Conservation (phyloP, 2,888 invertebrate genomes). For the Limnephilus lunatus region DNA sequence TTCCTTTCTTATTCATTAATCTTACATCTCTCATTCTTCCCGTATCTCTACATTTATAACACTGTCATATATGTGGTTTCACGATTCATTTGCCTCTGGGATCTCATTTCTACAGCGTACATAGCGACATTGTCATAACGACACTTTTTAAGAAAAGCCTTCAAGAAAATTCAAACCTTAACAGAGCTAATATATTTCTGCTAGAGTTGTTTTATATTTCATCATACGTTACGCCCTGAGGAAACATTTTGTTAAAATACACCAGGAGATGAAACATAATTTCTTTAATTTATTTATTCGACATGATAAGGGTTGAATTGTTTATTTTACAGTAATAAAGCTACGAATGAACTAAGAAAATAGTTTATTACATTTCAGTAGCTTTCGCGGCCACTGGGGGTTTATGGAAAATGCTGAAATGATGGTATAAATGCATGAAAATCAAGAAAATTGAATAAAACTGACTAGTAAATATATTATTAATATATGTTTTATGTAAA, state of each 20-base stretch:
- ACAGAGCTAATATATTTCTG: neutral
- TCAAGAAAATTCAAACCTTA: neutral
- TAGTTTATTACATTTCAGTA: neutral
- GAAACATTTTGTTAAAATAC: neutral
- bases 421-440: neutral
- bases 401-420: neutral
- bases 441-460: slow-evolving; percentile 3
- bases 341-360: neutral
- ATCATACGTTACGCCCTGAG: neutral
- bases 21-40: too few relatives aligned
- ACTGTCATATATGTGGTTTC: too few relatives aligned
- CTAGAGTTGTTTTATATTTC: neutral
- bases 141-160: neutral
- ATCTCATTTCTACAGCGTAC: too few relatives aligned
- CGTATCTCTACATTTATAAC: too few relatives aligned
- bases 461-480: neutral
- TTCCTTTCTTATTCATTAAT: too few relatives aligned
- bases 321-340: neutral
- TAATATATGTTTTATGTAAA: neutral
- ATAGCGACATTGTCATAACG: too few relatives aligned
- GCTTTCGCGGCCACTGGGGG: neutral
- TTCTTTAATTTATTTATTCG: neutral
- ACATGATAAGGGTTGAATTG: neutral
- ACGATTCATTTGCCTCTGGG: too few relatives aligned
- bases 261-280: neutral